Conservation (phyloP, 2,113 vertebrate genomes). For the Brienomyrus brachyistius region DNA sequence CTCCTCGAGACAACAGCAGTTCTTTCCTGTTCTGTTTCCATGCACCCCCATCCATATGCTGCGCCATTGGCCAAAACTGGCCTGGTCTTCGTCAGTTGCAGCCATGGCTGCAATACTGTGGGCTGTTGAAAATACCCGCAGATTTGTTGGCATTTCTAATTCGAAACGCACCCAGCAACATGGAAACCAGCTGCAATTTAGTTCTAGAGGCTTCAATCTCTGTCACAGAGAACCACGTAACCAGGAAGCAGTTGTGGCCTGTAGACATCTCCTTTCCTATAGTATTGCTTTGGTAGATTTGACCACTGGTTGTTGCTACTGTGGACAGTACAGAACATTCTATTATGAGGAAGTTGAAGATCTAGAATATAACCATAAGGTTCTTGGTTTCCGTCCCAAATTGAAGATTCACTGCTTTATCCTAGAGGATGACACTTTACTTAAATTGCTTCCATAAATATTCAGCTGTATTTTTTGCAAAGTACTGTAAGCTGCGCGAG, state of each 20-base stretch:
- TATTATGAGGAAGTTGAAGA: neutral
- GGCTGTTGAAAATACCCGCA: neutral
- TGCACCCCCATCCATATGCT: neutral
- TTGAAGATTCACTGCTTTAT: neutral
- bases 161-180: neutral
- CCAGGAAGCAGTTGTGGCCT: neutral
- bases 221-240: neutral
- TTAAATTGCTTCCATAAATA: neutral
- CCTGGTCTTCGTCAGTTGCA: neutral
- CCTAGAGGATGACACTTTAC: neutral
- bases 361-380: neutral
- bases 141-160: neutral
- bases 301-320: neutral
- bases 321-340: neutral
- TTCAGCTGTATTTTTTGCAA: neutral
- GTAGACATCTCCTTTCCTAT: neutral
- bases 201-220: neutral
- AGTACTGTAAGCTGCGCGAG: neutral
- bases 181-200: neutral
- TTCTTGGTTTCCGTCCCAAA: neutral
- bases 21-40: neutral
- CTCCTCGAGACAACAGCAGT: neutral
- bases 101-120: neutral
- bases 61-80: neutral
- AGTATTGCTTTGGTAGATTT: neutral